Percentiles rank a stretch among this genome's conserved stretches.
Conservation (phyloP, 2,113 vertebrate species). For the Chloropsis hardwickii region DNA sequence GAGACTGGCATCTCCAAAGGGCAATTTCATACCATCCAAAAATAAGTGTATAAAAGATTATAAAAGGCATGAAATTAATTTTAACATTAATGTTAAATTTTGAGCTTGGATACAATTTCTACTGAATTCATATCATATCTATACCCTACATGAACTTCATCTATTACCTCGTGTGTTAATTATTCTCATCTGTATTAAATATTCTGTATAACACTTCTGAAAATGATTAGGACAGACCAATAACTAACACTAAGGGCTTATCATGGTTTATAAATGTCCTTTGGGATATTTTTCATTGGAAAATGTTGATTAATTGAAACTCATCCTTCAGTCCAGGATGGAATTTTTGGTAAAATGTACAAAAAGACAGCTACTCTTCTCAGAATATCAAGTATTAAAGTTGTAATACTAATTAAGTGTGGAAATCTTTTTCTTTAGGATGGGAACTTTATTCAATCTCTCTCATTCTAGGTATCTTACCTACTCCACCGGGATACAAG, state of each 20-base stretch:
- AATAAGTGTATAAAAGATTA: not conserved
- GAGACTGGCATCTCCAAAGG: not conserved
- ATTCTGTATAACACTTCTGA: conserved; percentile 61
- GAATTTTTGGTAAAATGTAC: conserved; percentile 48
- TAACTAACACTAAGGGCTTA: conserved; percentile 54
- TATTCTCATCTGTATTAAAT: conserved; percentile 62
- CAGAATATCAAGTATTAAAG: conserved; percentile 39
- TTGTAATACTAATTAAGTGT: conserved; percentile 45
- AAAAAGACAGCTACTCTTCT: conserved; percentile 13
- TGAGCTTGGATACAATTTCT: conserved; percentile 25
- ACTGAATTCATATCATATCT: conserved; percentile 32
- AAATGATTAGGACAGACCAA: conserved; percentile 54
- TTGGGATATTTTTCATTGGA: conserved; percentile 49
- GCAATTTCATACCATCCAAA: conserved; percentile 12
- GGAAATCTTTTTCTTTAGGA: conserved; percentile 45
- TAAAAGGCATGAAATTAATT: conserved; percentile 54
- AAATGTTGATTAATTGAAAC: conserved; percentile 66
- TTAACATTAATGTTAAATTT: not conserved
- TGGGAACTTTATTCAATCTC: conserved; percentile 15
- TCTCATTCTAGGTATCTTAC: conserved; percentile 3
- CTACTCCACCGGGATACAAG: not conserved
- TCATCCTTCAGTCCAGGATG: conserved; percentile 2
- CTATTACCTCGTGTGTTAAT: conserved; percentile 58
- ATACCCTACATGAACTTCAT: conserved; percentile 33
- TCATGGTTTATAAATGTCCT: conserved; percentile 47